These are phyloP conservation scores for Catharus ustulatus DNA, from an alignment of 2,797 vertebrate genomes.

Conservation along the genomic window DNA sequence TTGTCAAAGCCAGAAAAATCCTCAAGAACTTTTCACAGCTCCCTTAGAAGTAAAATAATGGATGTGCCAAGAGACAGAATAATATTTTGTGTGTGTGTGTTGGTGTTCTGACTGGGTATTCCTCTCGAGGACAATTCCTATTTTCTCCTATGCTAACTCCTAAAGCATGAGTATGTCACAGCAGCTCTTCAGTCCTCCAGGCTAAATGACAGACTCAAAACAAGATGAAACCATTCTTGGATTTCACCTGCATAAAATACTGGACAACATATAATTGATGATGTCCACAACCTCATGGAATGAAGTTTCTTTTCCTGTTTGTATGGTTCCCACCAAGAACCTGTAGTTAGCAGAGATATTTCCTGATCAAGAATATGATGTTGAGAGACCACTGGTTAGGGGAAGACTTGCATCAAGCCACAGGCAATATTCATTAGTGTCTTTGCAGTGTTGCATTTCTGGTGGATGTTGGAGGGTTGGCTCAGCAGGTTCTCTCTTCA, in stretches of 20 bases:
- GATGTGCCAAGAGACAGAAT: background rate
- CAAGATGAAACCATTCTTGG: background rate
- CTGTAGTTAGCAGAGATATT: background rate
- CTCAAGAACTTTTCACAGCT: background rate
- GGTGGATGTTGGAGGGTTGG: background rate
- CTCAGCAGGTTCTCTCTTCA: background rate
- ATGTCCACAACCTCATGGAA: background rate
- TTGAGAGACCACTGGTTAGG: background rate
- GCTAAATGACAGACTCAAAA: background rate
- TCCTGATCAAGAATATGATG: background rate
- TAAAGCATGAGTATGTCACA: background rate
- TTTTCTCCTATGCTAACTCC: background rate
- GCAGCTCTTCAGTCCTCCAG: background rate
- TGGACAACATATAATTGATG: background rate
- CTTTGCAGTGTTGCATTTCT: background rate
- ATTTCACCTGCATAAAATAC: background rate
- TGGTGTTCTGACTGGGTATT: background rate
- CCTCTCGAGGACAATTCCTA: background rate
- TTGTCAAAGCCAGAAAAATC: background rate
- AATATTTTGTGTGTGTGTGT: background rate
- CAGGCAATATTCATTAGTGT: background rate
- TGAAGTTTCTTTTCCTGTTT: background rate
- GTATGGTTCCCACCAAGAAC: background rate
- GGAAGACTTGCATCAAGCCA: background rate
- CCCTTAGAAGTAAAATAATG: background rate